Evolutionary conservation across 2,797 vertebrate genomes (phyloP), one percentile per base, ranked within the genome.

Genomic region (Neosalanx taihuensis): DNA sequence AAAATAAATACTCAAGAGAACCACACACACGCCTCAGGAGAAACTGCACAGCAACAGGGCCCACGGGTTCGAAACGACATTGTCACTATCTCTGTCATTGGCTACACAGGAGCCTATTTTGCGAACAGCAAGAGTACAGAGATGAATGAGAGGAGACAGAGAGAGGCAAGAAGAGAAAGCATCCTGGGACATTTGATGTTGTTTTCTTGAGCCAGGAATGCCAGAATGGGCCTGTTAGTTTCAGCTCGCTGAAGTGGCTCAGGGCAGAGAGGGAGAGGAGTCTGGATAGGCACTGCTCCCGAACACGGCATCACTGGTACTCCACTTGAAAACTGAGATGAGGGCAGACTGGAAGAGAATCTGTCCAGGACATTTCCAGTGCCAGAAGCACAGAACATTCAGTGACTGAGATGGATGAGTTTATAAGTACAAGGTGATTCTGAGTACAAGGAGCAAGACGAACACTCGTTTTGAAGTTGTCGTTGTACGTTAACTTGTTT

Each of bases 41-140:
- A 3, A 53, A 37, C 30, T 37, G 7, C 33, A 64, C 33, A 37
- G 37, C 37, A 10, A 10, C 37, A 41, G 7, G 37, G 37, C 37
- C 37, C 37, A 41, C 37, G 6, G 6, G 37, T 41, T 41, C 6
- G 7, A 12, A 41, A 7, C 10, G 37, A 10, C 7, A 41, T 9
- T 7, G 37, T 41, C 37, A 46, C 41, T 12, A 3, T 9, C 41
- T 10, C 13, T 41, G 35, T 35, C 30, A 18, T 64, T 64, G 6
- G n/a, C 6, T 33, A 37, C 62, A 41, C 37, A 4, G 6, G 6
- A 56, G 18, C 18, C 10, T 18, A 63, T 33, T 13, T 35, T 18
- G 6, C n/a, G 6, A 62, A 62, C 33, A 64, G 62, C 31, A 35
- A n/a, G 3, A 64, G 62, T 64, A n/a, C 31, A 35, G 62, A 64